phyloP scores from a whole-genome alignment of 2,888 invertebrate genomes.

The Drosophila peninsularis region DNA sequence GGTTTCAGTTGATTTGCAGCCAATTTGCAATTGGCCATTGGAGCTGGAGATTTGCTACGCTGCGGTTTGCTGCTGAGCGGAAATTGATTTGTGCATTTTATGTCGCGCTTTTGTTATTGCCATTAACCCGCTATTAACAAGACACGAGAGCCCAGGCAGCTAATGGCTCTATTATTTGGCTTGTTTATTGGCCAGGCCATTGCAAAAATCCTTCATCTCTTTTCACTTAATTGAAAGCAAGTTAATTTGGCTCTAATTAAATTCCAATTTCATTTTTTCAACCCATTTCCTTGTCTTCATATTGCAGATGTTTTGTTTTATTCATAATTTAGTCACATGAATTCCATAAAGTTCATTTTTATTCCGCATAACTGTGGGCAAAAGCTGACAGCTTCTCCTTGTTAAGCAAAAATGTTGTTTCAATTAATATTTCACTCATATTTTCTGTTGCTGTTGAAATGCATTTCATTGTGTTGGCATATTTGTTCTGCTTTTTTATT shows the following conservation, averaged over 20 bases:
- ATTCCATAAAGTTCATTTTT: not conserved
- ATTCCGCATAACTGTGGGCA: not conserved
- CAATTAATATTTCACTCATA: constrained; percentile 2
- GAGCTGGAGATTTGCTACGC: constrained; percentile 27
- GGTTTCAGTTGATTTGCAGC: constrained; percentile 21
- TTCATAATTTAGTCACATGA: not conserved
- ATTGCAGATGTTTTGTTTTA: constrained; percentile 1
- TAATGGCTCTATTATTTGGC: constrained; percentile 48
- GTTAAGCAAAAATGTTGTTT: constrained; percentile 4
- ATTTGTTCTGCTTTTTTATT: not conserved
- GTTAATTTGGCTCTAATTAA: constrained; percentile 24
- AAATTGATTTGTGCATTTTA: constrained; percentile 71
- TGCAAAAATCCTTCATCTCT: constrained; percentile 32
- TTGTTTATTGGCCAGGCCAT: constrained; percentile 23
- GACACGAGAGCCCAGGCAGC: constrained; percentile 4
- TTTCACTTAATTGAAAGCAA: constrained; percentile 44
- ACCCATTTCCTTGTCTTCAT: not conserved
- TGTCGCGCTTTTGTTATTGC: constrained; percentile 61
- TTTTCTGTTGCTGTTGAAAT: not conserved
- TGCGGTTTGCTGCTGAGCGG: constrained; percentile 42
- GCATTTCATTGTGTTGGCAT: not conserved
- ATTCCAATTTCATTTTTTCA: constrained; percentile 13
- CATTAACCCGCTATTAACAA: constrained; percentile 58
- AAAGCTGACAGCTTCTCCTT: constrained; percentile 6
- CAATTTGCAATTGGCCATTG: constrained; percentile 54